A percentile compares a stretch with the other conserved stretches of the same genome.
Evolutionary conservation across 2,888 invertebrate genomes (phyloP).

Genomic region (Vanessa cardui): DNA sequence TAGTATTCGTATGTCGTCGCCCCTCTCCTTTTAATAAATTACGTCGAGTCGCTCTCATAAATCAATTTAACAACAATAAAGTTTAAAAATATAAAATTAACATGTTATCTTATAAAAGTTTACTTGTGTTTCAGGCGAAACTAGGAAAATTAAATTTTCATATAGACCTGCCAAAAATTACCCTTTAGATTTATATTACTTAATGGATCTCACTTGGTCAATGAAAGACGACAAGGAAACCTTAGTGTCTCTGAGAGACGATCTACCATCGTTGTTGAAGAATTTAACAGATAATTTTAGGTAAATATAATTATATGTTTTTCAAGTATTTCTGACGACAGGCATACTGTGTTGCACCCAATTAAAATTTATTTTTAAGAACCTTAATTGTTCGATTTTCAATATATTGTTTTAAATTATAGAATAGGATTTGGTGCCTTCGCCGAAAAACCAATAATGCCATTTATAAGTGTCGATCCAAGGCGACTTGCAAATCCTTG

Average conservation of each 20-base stretch:
- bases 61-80: too few relatives aligned
- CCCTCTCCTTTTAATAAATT: too few relatives aligned
- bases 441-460: constrained; percentile 91
- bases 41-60: too few relatives aligned
- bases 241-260: constrained; percentile 85
- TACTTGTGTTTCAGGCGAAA: constrained; percentile 75
- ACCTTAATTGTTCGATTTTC: too few relatives aligned
- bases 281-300: constrained; percentile 88
- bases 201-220: constrained; percentile 95
- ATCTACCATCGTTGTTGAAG: constrained; percentile 82
- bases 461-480: constrained; percentile 83
- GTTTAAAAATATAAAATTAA: too few relatives aligned
- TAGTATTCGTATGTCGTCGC: too few relatives aligned
- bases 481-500: constrained; percentile 84
- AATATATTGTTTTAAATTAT: constrained; percentile 29
- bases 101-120: background rate
- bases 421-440: constrained; percentile 89
- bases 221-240: constrained; percentile 94
- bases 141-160: constrained; percentile 83
- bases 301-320: constrained; percentile 52
- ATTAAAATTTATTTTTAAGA: too few relatives aligned
- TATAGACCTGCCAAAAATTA: constrained; percentile 92
- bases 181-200: constrained; percentile 93
- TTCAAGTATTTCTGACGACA: too few relatives aligned
- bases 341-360: too few relatives aligned